A percentile compares a stretch with the other conserved stretches of the same genome.
phyloP scores from a whole-genome alignment of 2,797 vertebrate genomes.

The Acanthiza pusilla region DNA sequence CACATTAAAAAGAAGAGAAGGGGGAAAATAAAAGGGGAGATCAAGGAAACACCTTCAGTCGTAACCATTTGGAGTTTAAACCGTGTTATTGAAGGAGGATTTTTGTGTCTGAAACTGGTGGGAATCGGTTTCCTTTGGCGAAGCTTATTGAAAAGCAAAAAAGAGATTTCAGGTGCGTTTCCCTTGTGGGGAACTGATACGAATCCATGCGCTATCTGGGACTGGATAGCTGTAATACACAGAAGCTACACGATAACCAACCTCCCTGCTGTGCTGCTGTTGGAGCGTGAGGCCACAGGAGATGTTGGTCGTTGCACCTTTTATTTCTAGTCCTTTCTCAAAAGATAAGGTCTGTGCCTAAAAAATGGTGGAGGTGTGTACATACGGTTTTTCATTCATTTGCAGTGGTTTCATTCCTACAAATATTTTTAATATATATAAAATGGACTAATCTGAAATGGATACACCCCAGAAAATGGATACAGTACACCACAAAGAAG shows the following conservation, averaged over 20 bases:
- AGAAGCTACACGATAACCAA: conserved; percentile 52
- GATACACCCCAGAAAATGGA: background rate
- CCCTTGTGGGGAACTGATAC: conserved; percentile 51
- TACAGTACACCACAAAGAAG: background rate
- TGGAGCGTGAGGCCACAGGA: conserved; percentile 3
- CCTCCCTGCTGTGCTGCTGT: conserved; percentile 46
- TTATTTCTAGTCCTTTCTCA: conserved; percentile 55
- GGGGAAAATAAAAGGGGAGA: conserved; percentile 3
- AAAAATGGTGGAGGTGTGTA: conserved; percentile 59
- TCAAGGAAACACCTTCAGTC: conserved; percentile 26
- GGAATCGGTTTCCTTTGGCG: background rate
- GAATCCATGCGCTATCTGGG: conserved; percentile 36
- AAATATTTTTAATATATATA: conserved; percentile 63
- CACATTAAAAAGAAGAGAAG: conserved; percentile 40
- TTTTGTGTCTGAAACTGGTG: conserved; percentile 7
- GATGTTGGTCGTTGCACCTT: conserved; percentile 44
- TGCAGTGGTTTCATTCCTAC: conserved; percentile 58
- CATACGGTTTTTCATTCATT: conserved; percentile 54
- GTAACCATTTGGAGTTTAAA: conserved; percentile 1
- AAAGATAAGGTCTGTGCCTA: conserved; percentile 67
- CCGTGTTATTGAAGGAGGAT: background rate
- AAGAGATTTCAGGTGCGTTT: conserved; percentile 41
- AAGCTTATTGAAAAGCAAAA: conserved; percentile 2
- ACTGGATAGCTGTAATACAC: conserved; percentile 57
- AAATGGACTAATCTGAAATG: conserved; percentile 49